Percentiles rank a stretch among this genome's conserved stretches.
phyloP scores from a whole-genome alignment of 2,797 vertebrate species.

The Clarias laeviceps region DNA sequence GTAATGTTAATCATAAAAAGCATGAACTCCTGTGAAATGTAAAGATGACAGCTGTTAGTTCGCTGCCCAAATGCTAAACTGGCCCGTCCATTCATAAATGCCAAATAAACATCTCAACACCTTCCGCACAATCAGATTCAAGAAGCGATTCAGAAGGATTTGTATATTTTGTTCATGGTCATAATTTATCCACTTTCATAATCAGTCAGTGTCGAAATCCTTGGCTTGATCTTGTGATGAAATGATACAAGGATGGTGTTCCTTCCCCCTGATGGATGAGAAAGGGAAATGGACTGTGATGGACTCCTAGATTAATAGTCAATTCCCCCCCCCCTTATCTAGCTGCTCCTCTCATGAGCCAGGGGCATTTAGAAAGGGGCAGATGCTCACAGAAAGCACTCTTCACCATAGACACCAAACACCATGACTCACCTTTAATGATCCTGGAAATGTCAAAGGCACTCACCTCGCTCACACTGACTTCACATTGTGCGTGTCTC shows the following conservation, averaged over 20 bases:
- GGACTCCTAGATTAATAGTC: slow-evolving; percentile 31
- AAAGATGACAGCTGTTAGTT: neutral
- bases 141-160: neutral
- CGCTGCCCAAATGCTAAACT: neutral
- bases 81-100: neutral
- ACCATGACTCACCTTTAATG: slow-evolving; percentile 61
- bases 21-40: neutral
- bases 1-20: neutral
- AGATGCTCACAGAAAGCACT: slow-evolving; percentile 62
- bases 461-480: slow-evolving; percentile 39
- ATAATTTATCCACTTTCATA: neutral
- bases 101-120: neutral
- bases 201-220: neutral
- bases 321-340: slow-evolving; percentile 42
- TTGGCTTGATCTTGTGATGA: neutral
- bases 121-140: neutral
- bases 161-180: neutral
- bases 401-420: slow-evolving; percentile 44
- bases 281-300: slow-evolving; percentile 58
- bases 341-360: slow-evolving; percentile 67
- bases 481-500: slow-evolving; percentile 27
- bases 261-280: slow-evolving; percentile 58
- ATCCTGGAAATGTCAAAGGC: slow-evolving; percentile 57
- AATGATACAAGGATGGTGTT: neutral
- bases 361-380: slow-evolving; percentile 60